Base-by-base conservation (phyloP, 2,113 vertebrate species). In the Axis porcinus region DNA sequence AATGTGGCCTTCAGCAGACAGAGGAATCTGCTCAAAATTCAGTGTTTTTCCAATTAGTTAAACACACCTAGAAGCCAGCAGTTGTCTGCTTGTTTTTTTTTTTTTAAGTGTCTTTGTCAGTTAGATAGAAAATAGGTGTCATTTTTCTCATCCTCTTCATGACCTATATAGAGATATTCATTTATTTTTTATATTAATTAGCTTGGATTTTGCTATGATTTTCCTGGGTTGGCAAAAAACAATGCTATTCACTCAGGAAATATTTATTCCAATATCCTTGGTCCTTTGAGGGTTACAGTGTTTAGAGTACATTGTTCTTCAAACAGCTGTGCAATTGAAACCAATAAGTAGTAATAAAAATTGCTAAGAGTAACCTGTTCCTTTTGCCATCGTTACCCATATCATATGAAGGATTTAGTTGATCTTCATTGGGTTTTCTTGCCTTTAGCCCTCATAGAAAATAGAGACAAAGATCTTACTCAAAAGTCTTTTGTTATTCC, bases 21-120 rank as follows among this genome's bases (percentile, higher is more conserved):
- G 76, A 90, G 40, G 55, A 21, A 95, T 95, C 94, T 97, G n/a
- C 25, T 98, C 91, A 97, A 98, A 96, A 98, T 98, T 82, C 97
- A 97, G 97, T 96, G 98, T 95, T 93, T 93, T 88, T 93, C 89
- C 97, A 96, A 97, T 97, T 98, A 98, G 91, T 62, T 93, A 82
- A 94, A 88, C 86, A 97, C 95, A 98, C 86, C 91, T 97, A 95
- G 64, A 85, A 96, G 45, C 82, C 60, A 84, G 94, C 58, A 57
- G 36, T 85, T 94, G 67, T 84, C 40, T 94, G 62, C 27, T 36
- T 86, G 11, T 16, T 57, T 57, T 88, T 62, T 47, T 27, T 62
- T 64, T 88, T 64, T 43, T 17, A 91, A 86, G 54, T 95, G 70
- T 74, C 70, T 97, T 91, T 95, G 93, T 79, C 67, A 91, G 94